Percentiles rank a stretch among this genome's conserved stretches.
phyloP scores from a whole-genome alignment of 2,113 vertebrate genomes.

The Sakesphorus luctuosus region DNA sequence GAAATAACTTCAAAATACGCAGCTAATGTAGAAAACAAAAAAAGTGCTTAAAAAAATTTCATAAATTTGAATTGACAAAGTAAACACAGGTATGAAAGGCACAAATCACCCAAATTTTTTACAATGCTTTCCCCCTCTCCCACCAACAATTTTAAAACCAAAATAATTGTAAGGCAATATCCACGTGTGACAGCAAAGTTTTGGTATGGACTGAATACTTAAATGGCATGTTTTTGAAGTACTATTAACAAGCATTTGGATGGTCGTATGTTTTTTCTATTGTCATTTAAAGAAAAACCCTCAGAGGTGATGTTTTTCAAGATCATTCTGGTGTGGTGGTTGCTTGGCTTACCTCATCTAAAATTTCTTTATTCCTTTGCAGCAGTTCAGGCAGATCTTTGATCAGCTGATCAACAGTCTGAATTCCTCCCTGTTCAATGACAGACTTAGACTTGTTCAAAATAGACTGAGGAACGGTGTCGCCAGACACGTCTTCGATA shows the following conservation, averaged over 20 bases:
- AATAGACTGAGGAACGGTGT: conserved; percentile 95
- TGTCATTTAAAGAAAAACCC: background rate
- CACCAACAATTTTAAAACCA: background rate
- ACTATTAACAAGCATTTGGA: background rate
- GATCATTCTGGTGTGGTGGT: background rate
- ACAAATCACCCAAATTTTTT: background rate
- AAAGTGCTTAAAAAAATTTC: no score
- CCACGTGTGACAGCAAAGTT: background rate
- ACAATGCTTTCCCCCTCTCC: background rate
- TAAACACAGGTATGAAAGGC: background rate
- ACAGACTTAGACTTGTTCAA: conserved; percentile 89
- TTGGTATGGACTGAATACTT: background rate
- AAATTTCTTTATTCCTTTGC: conserved; percentile 94
- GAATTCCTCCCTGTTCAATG: conserved; percentile 91
- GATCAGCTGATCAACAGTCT: conserved; percentile 94
- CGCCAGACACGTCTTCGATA: conserved; percentile 94
- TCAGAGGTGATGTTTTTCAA: background rate
- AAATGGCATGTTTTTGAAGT: background rate
- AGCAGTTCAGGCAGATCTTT: conserved; percentile 93
- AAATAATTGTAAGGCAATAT: background rate
- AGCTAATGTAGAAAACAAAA: background rate
- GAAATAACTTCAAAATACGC: background rate
- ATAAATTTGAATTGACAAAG: background rate
- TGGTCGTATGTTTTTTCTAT: background rate
- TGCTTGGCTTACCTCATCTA: conserved; percentile 86